Conservation (phyloP, 2,113 vertebrate genomes). For the Psilopogon haemacephalus region DNA sequence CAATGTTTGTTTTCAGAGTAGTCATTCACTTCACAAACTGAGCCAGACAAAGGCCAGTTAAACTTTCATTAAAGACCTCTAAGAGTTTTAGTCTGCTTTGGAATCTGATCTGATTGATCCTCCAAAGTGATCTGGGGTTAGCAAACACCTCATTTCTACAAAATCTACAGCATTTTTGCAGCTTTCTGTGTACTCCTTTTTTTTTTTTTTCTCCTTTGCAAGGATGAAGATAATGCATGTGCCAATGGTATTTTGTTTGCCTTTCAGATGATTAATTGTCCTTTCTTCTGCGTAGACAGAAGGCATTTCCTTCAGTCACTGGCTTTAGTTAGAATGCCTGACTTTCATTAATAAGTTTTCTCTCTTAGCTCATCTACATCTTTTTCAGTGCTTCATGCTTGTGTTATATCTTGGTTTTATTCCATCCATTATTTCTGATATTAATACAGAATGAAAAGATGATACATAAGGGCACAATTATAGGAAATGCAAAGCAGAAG, state of each 20-base stretch:
- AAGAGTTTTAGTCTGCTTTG: neutral
- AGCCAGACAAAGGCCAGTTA: neutral
- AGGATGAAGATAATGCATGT: rapidly evolving
- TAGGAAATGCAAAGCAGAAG: neutral
- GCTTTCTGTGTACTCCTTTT: neutral
- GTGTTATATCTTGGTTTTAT: neutral
- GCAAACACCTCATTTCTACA: neutral
- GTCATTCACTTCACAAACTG: neutral
- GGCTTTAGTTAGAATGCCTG: neutral
- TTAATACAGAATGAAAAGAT: neutral
- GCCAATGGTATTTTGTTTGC: neutral
- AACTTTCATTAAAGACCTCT: neutral
- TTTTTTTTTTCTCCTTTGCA: neutral
- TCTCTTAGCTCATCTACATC: neutral
- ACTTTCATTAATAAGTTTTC: neutral
- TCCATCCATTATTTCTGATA: neutral
- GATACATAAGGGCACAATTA: neutral
- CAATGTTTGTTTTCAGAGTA: neutral
- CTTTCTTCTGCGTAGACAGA: neutral
- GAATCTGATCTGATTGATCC: neutral
- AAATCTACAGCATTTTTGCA: neutral
- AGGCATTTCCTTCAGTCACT: neutral
- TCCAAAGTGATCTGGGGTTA: neutral
- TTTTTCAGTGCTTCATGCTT: neutral
- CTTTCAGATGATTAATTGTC: neutral